Evolutionary conservation across 2,113 vertebrate genomes (phyloP), one percentile per base, ranked within the genome.

Genomic region (Lonchura striata): DNA sequence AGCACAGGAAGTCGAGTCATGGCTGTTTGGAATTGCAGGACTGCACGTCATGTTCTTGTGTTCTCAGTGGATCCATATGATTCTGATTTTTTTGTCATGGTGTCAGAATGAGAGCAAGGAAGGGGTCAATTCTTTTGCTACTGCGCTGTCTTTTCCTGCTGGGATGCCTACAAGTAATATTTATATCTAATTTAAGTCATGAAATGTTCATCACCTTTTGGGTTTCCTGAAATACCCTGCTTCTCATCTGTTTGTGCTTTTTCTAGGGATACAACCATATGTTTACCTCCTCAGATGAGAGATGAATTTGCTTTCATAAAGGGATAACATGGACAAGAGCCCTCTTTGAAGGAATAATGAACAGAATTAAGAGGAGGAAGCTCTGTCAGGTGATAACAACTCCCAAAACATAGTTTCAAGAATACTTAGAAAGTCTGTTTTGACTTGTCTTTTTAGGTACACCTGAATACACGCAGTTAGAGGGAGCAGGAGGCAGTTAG

Each of bases 1-100:
- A 76, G 64, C 9, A 5, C 82, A 27, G 79, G 96, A 97, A 96
- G 83, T 95, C 95, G 97, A 92, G 77, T 96, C 94, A 93, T 79
- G 44, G 79, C 68, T 85, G 44, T 84, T 94, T 91, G 63, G 42
- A 89, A 69, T 76, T 79, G 33, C 30, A 63, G 16, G 59, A 72
- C 60, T 7, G 12, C 20, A 90, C 84, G 68, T 93, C 86, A 1
- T 57, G 94, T 96, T 93, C 88, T 93, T 90, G 88, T 96, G 76
- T 90, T 88, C 86, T 86, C 41, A 82, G 41, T 70, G 20, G n/a
- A 59, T 66, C 28, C 74, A 70, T 53, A 78, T 47, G 53, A 70
- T 86, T 90, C 39, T 84, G 64, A 17, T 41, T 54, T 88, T 91
- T 88, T 76, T 88, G 56, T 37, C 37, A 13, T 54, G 24, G 66